These are phyloP conservation scores for Brachionus rotundiformis DNA, from an alignment of 1,140 invertebrate genomes.

Conservation along the genomic window DNA sequence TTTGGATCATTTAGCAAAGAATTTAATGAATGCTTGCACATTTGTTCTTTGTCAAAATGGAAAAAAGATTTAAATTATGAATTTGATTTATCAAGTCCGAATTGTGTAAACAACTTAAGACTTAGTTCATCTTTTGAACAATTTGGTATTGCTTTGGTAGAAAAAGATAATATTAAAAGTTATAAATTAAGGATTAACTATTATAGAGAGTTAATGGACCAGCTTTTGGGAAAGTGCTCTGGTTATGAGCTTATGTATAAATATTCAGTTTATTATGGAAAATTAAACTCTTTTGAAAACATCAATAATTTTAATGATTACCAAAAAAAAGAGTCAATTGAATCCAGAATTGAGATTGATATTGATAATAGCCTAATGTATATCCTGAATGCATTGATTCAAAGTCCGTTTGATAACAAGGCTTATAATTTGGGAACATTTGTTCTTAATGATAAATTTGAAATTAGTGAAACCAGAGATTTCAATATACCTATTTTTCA, in stretches of 20 bases:
- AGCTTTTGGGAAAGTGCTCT: background rate
- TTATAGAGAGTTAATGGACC: constrained; percentile 7
- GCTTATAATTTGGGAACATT: constrained; percentile 21
- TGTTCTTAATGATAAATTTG: constrained; percentile 1
- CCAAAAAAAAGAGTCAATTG: background rate
- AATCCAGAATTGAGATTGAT: constrained; percentile 17
- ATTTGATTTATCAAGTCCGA: background rate
- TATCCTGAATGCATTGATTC: constrained; percentile 9
- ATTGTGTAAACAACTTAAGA: constrained; percentile 22
- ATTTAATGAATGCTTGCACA: constrained; percentile 18
- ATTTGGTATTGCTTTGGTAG: constrained; percentile 19
- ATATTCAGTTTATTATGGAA: background rate
- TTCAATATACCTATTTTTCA: background rate
- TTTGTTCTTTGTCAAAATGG: constrained; percentile 24
- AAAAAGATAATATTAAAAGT: background rate
- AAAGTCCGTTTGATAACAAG: constrained; percentile 21
- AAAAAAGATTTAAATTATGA: constrained; percentile 15
- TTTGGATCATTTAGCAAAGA: background rate
- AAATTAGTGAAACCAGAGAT: background rate
- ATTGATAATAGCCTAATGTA: background rate
- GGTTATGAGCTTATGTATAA: constrained; percentile 7
- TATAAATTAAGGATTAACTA: constrained; percentile 17
- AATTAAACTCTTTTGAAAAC: background rate
- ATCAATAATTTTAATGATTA: background rate
- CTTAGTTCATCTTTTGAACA: constrained; percentile 4